Evolutionary conservation across 2,113 vertebrate species (phyloP).

Genomic region (Neotragus pygmaeus): DNA sequence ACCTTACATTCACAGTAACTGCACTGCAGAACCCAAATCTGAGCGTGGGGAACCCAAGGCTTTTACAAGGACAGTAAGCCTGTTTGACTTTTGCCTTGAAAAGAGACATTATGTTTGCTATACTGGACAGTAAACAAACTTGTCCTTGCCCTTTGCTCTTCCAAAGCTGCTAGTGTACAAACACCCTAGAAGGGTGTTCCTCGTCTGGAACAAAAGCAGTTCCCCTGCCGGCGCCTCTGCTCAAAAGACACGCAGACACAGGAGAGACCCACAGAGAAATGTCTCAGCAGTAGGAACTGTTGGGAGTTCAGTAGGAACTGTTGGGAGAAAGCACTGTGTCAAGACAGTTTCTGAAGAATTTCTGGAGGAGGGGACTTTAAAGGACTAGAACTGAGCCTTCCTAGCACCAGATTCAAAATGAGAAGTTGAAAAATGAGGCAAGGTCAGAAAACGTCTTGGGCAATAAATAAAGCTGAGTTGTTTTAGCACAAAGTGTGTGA

Average conservation of each 20-base stretch:
- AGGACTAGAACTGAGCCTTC: neutral
- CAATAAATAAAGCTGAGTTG: neutral
- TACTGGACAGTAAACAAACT: neutral
- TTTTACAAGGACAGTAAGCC: neutral
- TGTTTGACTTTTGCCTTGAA: neutral
- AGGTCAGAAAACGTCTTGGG: neutral
- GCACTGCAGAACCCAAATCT: neutral
- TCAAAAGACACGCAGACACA: neutral
- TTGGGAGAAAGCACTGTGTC: neutral
- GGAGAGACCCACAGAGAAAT: neutral
- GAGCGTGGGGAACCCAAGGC: neutral
- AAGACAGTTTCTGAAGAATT: neutral
- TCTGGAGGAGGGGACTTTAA: neutral
- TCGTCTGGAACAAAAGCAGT: neutral
- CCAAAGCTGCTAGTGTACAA: neutral
- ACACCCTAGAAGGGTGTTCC: neutral
- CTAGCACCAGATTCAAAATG: neutral
- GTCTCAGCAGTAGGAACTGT: neutral
- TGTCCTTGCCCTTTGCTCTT: conserved; percentile 13
- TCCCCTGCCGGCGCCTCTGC: neutral
- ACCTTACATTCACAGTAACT: neutral
- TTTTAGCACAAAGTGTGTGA: neutral
- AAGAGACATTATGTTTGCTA: neutral
- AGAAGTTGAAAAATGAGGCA: neutral
- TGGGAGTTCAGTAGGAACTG: neutral